A percentile compares a stretch with the other conserved stretches of the same genome.
Evolutionary conservation across 2,888 invertebrate genomes (phyloP).

Genomic region (Neocrepidodera transversa): DNA sequence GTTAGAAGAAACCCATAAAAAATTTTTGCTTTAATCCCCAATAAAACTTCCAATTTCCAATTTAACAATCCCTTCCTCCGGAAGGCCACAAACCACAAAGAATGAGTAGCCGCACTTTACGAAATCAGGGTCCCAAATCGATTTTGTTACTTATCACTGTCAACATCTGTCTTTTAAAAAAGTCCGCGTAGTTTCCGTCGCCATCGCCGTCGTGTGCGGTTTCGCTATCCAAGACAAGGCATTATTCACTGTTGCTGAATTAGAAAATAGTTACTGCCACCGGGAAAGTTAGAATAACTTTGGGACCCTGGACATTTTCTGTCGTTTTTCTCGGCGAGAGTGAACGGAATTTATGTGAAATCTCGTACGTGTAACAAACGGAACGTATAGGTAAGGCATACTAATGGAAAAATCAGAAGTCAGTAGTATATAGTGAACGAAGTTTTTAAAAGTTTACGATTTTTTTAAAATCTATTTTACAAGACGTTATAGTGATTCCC

Average conservation of each 20-base stretch:
- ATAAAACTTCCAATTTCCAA: too few species aligned
- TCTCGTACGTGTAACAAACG: conserved; percentile 12
- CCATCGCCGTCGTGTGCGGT: conserved; percentile 30
- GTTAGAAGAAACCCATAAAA: too few species aligned
- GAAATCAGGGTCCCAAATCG: conserved; percentile 18
- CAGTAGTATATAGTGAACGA: too few species aligned
- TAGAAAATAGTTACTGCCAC: conserved; percentile 44
- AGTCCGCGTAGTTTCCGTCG: too few species aligned
- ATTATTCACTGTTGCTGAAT: conserved; percentile 46
- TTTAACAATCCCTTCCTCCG: too few species aligned
- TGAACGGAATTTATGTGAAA: conserved; percentile 21
- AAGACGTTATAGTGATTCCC: too few species aligned
- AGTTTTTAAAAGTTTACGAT: too few species aligned
- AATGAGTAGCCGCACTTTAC: neutral
- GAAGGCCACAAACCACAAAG: neutral
- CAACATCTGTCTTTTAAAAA: conserved; percentile 43
- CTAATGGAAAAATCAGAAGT: conserved; percentile 14
- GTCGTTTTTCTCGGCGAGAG: conserved; percentile 24
- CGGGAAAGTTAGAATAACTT: conserved; percentile 31
- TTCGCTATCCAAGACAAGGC: conserved; percentile 38
- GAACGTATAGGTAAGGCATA: conserved; percentile 4
- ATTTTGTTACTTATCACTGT: conserved; percentile 41
- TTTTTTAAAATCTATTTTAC: too few species aligned
- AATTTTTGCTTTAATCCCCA: too few species aligned
- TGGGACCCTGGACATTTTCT: conserved; percentile 19